Evolutionary conservation across 2,888 invertebrate species (phyloP), one percentile per base, ranked within the genome.

Genomic region (Theodoxus fluviatilis): DNA sequence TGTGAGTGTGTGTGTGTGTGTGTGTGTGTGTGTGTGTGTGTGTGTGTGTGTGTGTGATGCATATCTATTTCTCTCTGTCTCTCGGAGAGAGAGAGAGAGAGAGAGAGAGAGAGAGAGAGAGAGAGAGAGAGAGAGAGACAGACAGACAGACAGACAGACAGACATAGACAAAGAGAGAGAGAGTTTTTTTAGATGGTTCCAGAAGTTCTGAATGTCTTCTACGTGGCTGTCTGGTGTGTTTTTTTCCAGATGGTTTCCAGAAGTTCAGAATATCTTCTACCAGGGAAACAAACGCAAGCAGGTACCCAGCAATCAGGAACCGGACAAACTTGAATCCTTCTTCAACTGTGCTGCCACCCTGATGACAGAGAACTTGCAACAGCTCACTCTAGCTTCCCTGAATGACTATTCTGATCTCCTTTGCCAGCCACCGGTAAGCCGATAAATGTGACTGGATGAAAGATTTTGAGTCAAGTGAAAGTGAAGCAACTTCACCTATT

Each of bases 291-390:
- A 87, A 79, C 80, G 86, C 65, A 84, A 87, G 75, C 84, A 83
- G 74, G 86, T 88, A 49, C 87, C 87, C 22, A 85, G 84, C 74
- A 85, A 84, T 74, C 83, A 84, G 68, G 91, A 92, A 76, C 90
- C 89, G 25, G 89, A 89, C 18, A 90, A 91, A 83, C 91, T 93
- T 86, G 91, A 90, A 78, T 91, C 91, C 59, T 95, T 95, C 87
- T 96, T 93, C 85, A 93, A 95, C 85, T 93, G 94, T 79, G 91
- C 95, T 1, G 93, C 93, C 0, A 92, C 93, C 37, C 89, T 96
- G 52, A 96, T 96, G 96, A 94, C 94, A 0, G 92, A 92, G 79
- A 94, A 95, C 80, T 88, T 97, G 70, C 94, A 95, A 85, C 91
- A 91, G 31, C 86, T 96, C 40, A 94, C 94, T 77, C 88, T 94